Percentiles rank a stretch among this genome's conserved stretches.
Conservation (phyloP, 2,113 vertebrate species). For the Benitochromis conjunctus region DNA sequence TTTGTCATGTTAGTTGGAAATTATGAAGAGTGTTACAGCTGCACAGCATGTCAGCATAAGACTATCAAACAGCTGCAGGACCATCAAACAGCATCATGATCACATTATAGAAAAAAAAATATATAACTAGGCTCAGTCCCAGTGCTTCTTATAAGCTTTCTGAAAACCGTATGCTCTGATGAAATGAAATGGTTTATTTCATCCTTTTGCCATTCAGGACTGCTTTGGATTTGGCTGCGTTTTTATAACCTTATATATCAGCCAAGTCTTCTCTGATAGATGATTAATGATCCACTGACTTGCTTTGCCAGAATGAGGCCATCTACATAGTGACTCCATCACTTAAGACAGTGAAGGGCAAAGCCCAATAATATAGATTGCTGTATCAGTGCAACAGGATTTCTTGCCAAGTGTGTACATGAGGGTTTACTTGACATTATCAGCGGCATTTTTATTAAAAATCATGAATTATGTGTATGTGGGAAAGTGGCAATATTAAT, state of each 20-base stretch:
- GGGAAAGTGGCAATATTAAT: neutral
- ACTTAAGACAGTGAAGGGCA: slow-evolving; percentile 54
- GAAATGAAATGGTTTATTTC: slow-evolving; percentile 11
- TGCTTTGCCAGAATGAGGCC: slow-evolving; percentile 41
- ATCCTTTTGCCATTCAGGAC: neutral
- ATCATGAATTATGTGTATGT: neutral
- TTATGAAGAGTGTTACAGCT: neutral
- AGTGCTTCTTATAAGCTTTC: neutral
- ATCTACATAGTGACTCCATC: slow-evolving; percentile 39
- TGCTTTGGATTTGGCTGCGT: neutral
- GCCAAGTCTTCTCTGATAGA: slow-evolving; percentile 42
- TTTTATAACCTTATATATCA: slow-evolving; percentile 37
- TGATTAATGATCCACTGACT: slow-evolving; percentile 43
- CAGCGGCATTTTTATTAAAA: neutral
- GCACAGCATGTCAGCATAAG: neutral
- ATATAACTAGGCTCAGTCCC: neutral
- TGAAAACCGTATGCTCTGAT: neutral
- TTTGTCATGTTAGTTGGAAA: neutral
- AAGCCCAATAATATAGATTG: slow-evolving; percentile 4
- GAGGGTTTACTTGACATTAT: neutral
- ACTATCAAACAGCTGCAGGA: neutral
- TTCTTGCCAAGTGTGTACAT: neutral
- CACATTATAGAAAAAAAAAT: neutral
- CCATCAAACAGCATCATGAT: neutral
- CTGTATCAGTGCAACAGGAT: neutral